phyloP scores from a whole-genome alignment of 2,888 invertebrate genomes.

The Eutolmus rufibarbis region DNA sequence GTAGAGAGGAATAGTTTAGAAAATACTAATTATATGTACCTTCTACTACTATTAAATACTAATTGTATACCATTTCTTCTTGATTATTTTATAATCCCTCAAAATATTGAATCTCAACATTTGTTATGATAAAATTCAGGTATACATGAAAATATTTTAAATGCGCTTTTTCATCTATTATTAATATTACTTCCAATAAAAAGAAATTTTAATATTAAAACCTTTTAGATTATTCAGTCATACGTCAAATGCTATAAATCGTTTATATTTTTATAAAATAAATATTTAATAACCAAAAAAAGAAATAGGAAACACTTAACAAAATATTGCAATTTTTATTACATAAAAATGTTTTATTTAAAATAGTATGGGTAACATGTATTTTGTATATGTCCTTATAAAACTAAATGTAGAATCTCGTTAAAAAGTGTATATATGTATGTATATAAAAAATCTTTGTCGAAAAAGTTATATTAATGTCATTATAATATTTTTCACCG shows the following conservation, averaged over 20 bases:
- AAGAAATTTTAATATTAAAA: no score
- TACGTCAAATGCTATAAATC: no score
- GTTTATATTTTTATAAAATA: not conserved
- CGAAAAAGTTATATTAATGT: not conserved
- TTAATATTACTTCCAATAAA: no score
- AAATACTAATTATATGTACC: no score
- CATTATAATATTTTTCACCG: not conserved
- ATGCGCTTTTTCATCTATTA: no score
- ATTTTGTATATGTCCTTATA: not conserved
- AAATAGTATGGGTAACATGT: slow-evolving; percentile 13
- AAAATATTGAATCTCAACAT: no score
- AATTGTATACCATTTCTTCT: no score
- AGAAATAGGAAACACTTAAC: not conserved
- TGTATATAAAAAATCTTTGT: not conserved
- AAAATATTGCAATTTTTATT: not conserved
- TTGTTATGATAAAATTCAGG: not conserved
- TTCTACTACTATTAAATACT: no score
- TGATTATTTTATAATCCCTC: no score
- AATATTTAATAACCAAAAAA: not conserved
- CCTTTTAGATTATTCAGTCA: no score
- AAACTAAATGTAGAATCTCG: not conserved
- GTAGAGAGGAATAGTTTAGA: no score
- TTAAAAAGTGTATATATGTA: not conserved
- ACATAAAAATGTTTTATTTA: slow-evolving; percentile 6
- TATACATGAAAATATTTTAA: no score